Evolutionary conservation across 2,888 invertebrate species (phyloP).

Genomic region (Melipona bicolor): DNA sequence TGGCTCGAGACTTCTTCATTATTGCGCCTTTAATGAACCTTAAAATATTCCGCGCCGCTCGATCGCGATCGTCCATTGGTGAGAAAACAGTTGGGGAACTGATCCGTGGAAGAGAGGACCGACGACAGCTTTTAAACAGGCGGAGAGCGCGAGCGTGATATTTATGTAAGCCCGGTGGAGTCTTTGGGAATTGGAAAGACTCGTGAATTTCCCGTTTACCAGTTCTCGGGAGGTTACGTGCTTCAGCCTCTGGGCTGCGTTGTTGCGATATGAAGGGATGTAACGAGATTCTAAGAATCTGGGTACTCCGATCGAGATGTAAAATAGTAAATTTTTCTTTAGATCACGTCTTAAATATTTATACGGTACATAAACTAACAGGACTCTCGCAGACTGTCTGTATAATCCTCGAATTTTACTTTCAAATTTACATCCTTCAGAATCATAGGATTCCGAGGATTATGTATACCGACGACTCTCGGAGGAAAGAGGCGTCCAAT

Average conservation of each 20-base stretch:
- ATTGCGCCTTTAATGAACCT: conserved; percentile 77
- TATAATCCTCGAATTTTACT: too few relatives aligned
- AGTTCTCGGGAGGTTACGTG: conserved; percentile 16
- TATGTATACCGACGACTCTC: too few relatives aligned
- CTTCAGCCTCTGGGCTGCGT: too few relatives aligned
- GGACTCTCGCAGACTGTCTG: too few relatives aligned
- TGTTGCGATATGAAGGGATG: not conserved
- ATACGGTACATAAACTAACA: too few relatives aligned
- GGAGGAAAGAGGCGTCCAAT: too few relatives aligned
- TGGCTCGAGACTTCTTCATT: conserved; percentile 71
- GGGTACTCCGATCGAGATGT: too few relatives aligned
- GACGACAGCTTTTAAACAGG: conserved; percentile 50
- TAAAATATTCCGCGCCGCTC: conserved; percentile 71
- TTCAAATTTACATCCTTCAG: too few relatives aligned
- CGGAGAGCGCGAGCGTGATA: conserved; percentile 60
- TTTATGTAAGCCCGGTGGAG: conserved; percentile 49
- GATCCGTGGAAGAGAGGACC: not conserved
- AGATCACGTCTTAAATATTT: too few relatives aligned
- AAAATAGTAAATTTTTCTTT: too few relatives aligned
- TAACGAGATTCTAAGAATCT: not conserved
- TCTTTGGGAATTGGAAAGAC: conserved; percentile 55
- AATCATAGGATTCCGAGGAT: too few relatives aligned
- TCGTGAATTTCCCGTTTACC: conserved; percentile 70
- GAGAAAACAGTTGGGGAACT: conserved; percentile 10
- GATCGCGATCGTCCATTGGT: conserved; percentile 41